Base-by-base conservation (phyloP, 2,888 invertebrate genomes). In the Camponotus fellah region DNA sequence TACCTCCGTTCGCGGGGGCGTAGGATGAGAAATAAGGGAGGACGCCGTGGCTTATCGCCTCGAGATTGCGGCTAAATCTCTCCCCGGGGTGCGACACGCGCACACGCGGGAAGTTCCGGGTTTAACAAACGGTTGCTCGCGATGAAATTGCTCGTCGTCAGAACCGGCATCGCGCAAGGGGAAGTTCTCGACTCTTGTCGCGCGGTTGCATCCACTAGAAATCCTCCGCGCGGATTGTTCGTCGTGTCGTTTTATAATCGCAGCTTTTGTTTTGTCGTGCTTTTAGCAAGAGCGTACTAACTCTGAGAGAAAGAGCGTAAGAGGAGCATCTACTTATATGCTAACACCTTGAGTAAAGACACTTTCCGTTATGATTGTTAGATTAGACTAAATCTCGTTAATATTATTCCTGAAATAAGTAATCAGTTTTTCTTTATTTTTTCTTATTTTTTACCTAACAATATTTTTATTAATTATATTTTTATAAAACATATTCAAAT, bases 231-330 rank as follows among this genome's bases (percentile, higher is more conserved):
- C 75, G n/a, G 53, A 40, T 77, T 68, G 84, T 84, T 80, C 83
- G 37, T 53, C 68, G 77, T 81, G 82, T 85, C 85, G 79, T 86
- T 88, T 89, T 80, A 69, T 69, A 88, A 88, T 89, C 88, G 84
- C 69, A 68, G 68, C 89, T 82, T 88, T 88, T 88, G 85, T 89
- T 83, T 72, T 68, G 21, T 71, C 72, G 46, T 60, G 64, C 53
- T 26, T 26, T 26, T 64, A 17, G 21, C 12, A 14, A 34, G 34
- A 32, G n/a, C 32, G 5, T n/a, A 1, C 14, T 14, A 58, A n/a
- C 34, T 17, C n/a, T 14, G 43, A 43, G 49, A 43, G 58, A 34
- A 43, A 68, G 21, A 10, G 6, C 9, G 34, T 8, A n/a, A 53
- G 2, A 49, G 17, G 34, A 60, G 37, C 46, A 10, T 58, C n/a